Evolutionary conservation across 2,113 vertebrate genomes (phyloP).

Genomic region (Albula glossodonta): DNA sequence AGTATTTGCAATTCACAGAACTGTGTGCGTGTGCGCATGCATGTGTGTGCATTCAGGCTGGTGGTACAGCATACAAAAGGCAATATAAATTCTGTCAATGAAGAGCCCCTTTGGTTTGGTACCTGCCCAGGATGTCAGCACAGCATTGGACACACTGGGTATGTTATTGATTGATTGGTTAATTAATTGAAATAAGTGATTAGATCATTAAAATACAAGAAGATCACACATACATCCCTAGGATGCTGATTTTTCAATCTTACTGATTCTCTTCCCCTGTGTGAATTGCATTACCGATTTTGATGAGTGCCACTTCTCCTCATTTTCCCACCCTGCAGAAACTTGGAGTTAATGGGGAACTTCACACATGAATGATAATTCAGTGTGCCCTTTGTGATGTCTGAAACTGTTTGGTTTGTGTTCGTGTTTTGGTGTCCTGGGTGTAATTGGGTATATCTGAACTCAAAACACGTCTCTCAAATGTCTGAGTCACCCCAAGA

Average conservation of each 20-base stretch:
- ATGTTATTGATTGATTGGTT: no score
- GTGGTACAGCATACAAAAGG: not conserved
- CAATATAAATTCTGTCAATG: not conserved
- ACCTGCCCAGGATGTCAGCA: no score
- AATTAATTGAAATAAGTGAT: no score
- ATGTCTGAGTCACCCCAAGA: not conserved
- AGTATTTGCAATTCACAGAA: not conserved
- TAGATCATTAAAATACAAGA: no score
- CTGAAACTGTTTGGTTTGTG: not conserved
- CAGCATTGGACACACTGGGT: no score
- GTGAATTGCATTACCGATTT: no score
- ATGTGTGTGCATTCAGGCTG: not conserved
- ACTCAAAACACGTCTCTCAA: not conserved
- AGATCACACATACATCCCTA: no score
- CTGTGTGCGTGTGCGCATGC: not conserved
- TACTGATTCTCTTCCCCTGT: no score
- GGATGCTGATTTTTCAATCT: no score
- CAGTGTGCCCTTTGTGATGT: not conserved
- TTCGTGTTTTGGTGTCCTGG: not conserved
- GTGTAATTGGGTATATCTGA: not conserved
- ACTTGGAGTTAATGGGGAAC: not conserved
- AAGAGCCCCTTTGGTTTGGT: no score
- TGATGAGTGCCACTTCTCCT: no score
- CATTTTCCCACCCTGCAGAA: no score
- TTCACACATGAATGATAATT: not conserved